Evolutionary conservation across 1,140 invertebrate species (phyloP), one percentile per base, ranked within the genome.

Genomic region (Listronotus oregonensis): DNA sequence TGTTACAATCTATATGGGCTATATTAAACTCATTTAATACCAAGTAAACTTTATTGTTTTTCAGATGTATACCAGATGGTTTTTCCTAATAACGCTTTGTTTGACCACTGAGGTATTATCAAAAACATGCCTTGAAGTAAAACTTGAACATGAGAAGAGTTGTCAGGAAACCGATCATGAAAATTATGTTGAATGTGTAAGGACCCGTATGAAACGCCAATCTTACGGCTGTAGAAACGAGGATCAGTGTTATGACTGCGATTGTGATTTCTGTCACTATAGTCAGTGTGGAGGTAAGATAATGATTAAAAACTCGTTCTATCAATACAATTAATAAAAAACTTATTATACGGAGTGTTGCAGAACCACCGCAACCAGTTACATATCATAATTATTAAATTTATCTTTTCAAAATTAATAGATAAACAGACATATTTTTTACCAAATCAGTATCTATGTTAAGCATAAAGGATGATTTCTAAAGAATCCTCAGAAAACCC

Each of bases 221-320:
- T 37, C 49, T n/a, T 15, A 9, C 6, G 32, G 50, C 37, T 62
- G 60, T 42, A 49, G 37, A 42, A 50, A 39, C 32, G 32, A 49
- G 11, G 43, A 37, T n/a, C 21, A 50, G 0, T 57, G 60, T 14
- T 34, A 44, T 51, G 44, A 62, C 4, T 67, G 66, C 31, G 39
- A 57, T 17, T 67, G 66, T 34, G 66, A 66, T 21, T 18, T 5
- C 1, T 66, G 64, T 40, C 40, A 51, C 12, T 66, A 66, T 18
- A 66, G 51, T 31, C 6, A 50, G 47, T 66, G 64, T 55, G 64
- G 17, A 34, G 64, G 64, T 61, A 54, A 57, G 54, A 34, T n/a
- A 12, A 12, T 32, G n/a, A 8, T 18, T 17, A 8, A 18, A 10
- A 5, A 21, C 4, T 42, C 18, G 14, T 42, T 42, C 6, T 56